These are phyloP conservation scores for Thalassophryne amazonica DNA, from an alignment of 2,797 vertebrate genomes.

Conservation along the genomic window DNA sequence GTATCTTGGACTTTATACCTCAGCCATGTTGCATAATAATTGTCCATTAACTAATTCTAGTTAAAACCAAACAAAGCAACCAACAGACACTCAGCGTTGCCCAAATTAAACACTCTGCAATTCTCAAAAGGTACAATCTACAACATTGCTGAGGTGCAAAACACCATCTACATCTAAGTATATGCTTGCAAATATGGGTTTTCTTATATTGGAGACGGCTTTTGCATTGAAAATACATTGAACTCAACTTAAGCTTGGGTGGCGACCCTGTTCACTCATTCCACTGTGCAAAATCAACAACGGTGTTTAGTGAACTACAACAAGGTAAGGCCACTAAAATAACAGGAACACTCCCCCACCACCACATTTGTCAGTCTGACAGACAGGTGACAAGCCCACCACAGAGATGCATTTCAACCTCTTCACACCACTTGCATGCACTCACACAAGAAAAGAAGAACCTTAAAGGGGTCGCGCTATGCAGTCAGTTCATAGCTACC, in stretches of 20 bases:
- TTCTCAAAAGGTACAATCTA: too few relatives aligned
- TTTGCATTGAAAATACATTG: too few relatives aligned
- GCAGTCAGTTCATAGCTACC: too few relatives aligned
- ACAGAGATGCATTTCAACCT: conserved; percentile 20
- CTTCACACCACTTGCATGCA: neutral
- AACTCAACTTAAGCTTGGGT: conserved; percentile 26
- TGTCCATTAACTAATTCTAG: too few relatives aligned
- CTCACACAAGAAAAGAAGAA: too few relatives aligned
- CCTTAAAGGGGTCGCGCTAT: too few relatives aligned
- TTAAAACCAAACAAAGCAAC: too few relatives aligned
- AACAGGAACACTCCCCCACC: conserved; percentile 42
- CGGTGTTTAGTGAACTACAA: conserved; percentile 50
- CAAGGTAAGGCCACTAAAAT: conserved; percentile 39
- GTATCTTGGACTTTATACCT: too few relatives aligned
- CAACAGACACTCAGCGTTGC: too few relatives aligned
- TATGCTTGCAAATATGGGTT: neutral
- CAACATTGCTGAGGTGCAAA: neutral
- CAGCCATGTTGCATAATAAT: too few relatives aligned
- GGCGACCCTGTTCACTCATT: conserved; percentile 1
- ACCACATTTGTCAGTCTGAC: conserved; percentile 32
- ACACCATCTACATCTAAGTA: neutral
- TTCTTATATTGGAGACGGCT: too few relatives aligned
- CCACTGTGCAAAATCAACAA: conserved; percentile 10
- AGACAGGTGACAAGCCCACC: conserved; percentile 35
- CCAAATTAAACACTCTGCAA: too few relatives aligned